Conservation (phyloP, 2,888 invertebrate genomes). For the Halictus quadricinctus region DNA sequence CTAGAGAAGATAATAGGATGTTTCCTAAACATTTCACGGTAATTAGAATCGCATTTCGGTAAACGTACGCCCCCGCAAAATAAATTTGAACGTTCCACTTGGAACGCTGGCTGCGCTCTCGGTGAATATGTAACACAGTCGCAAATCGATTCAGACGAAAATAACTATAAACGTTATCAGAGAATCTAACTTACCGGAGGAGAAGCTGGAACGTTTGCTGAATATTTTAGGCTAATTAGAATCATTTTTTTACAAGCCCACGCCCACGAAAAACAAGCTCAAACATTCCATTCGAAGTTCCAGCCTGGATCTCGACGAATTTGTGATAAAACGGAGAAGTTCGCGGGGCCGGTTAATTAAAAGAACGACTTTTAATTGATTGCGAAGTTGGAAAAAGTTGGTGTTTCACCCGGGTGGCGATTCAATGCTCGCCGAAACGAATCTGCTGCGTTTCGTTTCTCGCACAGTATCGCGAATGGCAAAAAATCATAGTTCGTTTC, state of each 20-base stretch:
- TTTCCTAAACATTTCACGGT: no score
- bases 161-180: not conserved
- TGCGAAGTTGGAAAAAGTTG: not conserved
- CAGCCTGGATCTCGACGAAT: not conserved
- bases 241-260: not conserved
- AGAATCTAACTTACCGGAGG: not conserved
- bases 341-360: not conserved
- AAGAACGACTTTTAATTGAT: slow-evolving; percentile 2
- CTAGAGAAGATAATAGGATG: no score
- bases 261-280: not conserved
- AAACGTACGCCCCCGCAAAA: not conserved
- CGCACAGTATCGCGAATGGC: no score
- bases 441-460: not conserved
- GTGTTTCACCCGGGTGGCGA: not conserved
- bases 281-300: not conserved
- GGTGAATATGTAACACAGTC: not conserved
- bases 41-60: not conserved
- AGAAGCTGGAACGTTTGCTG: not conserved
- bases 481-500: no score
- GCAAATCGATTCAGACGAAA: not conserved
- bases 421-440: not conserved
- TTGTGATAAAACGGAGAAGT: not conserved
- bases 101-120: not conserved
- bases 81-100: not conserved
- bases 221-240: not conserved